Percentiles rank a stretch among this genome's conserved stretches.
Evolutionary conservation across 2,888 invertebrate species (phyloP).

Genomic region (Dioctria linearis): DNA sequence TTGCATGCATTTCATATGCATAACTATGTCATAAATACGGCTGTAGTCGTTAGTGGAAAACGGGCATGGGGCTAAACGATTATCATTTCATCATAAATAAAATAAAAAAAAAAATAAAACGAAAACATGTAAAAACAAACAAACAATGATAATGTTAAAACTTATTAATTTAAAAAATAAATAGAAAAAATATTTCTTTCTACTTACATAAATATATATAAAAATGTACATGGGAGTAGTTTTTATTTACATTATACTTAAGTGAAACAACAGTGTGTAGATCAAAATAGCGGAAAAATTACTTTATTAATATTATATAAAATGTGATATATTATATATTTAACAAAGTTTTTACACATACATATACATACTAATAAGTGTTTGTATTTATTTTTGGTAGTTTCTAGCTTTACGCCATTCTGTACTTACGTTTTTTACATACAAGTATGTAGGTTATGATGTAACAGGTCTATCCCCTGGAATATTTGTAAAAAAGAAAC

Average conservation of each 20-base stretch:
- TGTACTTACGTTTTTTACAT: not conserved
- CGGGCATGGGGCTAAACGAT: conserved; percentile 53
- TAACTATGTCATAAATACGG: conserved; percentile 52
- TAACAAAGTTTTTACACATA: conserved; percentile 30
- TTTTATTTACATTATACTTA: no score
- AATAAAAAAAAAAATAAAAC: not conserved
- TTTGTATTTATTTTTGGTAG: not conserved
- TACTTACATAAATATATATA: no score
- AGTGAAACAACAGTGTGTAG: not conserved
- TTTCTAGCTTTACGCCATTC: not conserved
- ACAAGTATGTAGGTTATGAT: not conserved
- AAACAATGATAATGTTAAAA: no score
- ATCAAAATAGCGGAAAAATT: conserved; percentile 2
- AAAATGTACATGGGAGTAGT: no score
- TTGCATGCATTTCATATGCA: conserved; percentile 54
- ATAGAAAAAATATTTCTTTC: not conserved
- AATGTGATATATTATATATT: conserved; percentile 44
- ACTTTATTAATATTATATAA: conserved; percentile 24
- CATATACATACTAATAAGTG: conserved; percentile 52
- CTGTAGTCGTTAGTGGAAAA: conserved; percentile 52
- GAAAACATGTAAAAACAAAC: no score
- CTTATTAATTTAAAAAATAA: no score
- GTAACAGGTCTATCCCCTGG: not conserved
- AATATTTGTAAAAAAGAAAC: not conserved
- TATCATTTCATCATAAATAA: not conserved